phyloP scores from a whole-genome alignment of 2,113 vertebrate genomes.

The Sus scrofa region DNA sequence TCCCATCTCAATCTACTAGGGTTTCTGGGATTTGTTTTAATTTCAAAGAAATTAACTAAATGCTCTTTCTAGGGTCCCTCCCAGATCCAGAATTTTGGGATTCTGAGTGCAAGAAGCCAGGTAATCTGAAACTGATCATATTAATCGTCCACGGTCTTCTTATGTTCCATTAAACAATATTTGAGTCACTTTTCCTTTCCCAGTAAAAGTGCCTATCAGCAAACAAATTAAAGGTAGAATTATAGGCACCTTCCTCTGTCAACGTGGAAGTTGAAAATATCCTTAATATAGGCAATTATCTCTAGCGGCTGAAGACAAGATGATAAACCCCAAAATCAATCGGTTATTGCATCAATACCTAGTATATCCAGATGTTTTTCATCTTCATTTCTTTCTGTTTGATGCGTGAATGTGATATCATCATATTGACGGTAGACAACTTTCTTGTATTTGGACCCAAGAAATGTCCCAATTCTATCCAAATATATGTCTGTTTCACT shows the following conservation, averaged over 20 bases:
- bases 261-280: not conserved
- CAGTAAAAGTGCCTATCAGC: not conserved
- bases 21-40: not conserved
- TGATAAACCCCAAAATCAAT: not conserved
- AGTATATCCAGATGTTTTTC: slow-evolving; percentile 92
- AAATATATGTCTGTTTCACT: slow-evolving; percentile 83
- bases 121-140: not conserved
- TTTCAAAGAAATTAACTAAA: not conserved
- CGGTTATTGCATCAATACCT: slow-evolving; percentile 86
- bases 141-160: not conserved
- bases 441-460: slow-evolving; percentile 96
- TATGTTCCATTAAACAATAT: not conserved
- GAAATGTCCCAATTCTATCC: slow-evolving; percentile 87
- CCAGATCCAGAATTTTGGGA: not conserved
- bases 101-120: not conserved
- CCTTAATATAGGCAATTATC: not conserved
- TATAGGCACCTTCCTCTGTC: not conserved
- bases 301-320: not conserved
- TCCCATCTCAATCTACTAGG: not conserved
- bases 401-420: slow-evolving; percentile 89
- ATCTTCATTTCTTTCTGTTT: slow-evolving; percentile 87
- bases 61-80: not conserved
- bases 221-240: not conserved
- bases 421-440: slow-evolving; percentile 93
- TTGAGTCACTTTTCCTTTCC: not conserved